Evolutionary conservation across 2,888 invertebrate genomes (phyloP), one percentile per base, ranked within the genome.

Genomic region (Cecidostiba fungosa): DNA sequence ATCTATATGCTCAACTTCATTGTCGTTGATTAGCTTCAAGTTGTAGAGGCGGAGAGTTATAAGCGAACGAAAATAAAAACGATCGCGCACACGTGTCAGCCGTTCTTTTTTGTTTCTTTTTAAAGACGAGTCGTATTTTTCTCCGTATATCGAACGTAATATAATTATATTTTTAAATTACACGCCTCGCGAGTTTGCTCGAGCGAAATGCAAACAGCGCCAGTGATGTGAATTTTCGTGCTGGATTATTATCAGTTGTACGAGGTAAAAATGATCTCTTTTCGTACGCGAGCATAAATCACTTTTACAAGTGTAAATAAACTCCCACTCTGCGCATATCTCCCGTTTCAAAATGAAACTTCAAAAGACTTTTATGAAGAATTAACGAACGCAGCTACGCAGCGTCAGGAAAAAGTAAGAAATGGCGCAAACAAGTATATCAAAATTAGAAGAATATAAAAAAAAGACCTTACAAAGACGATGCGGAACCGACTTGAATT

Each of bases 11-110:
- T 10, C 26, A 26, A n/a, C 66, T 69, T 32, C 47, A 77, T 85
- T 77, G 77, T 50, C 78, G 47, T 70, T 73, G 72, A 78, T 82
- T 85, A 82, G 77, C 77, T 69, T 73, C 29, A 32, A 43, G 73
- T 70, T 59, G 12, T 26, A 50, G 32, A 84, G 39, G 10, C 32
- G 19, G 54, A 19, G 54, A 19, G 4, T 19, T 50, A n/a, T n/a
- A 4, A 39, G 19, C 32, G n/a, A 36, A 39, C 14, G 43, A 74
- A 72, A 74, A 73, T 36, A 83, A 54, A 26, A n/a, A 14, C 19
- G 4, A 59, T 39, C 19, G 10, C 36, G 29, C 66, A 69, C n/a
- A 19, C 36, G 19, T 29, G 4, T 23, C n/a, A 26, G 12, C 1
- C 29, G n/a, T n/a, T n/a, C n/a, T n/a, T n/a, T n/a, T n/a, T n/a